Base-by-base conservation (phyloP, 2,888 invertebrate species). In the Leptothorax acervorum region DNA sequence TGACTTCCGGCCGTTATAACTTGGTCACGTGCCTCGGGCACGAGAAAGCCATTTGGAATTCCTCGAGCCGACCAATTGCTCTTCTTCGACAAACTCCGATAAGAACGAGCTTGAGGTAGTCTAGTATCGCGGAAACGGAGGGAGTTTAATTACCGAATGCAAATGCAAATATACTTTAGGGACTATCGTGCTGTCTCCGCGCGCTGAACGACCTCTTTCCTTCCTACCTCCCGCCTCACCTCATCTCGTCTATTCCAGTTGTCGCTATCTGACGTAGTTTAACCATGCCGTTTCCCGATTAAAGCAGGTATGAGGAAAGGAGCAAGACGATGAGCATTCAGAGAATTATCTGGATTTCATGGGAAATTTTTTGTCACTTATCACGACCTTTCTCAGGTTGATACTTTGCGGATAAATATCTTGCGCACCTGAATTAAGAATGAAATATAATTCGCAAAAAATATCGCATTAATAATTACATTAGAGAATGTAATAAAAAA, bases 101-200 rank as follows among this genome's bases (percentile, higher is more conserved):
- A 93, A 93, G 92, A 90, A 89, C 89, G 85, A 63, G 75, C 82
- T 62, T 81, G 68, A 63, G 74, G 57, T 63, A 73, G 55, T 53
- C 81, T 66, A 55, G 86, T 86, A 81, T 85, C 85, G 81, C 39
- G 53, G 75, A 71, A 86, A 83, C 81, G 88, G 85, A 84, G 87
- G 82, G 89, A 90, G 90, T 91, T 93, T 93, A 94, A 94, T 94
- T 93, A 92, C 91, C 88, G 86, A 92, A 93, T 94, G 93, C 92
- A 93, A 94, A 94, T 94, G 92, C 91, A 92, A 93, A 93, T 93
- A 92, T 92, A 93, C 92, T 92, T 92, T 92, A 88, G 91, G 91
- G 90, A 91, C 88, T 81, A 82, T 71, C 81, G 57, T 84, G 86
- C 87, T 90, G 89, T 92, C 91, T 90, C 81, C 76, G 62, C 71